These are phyloP conservation scores for Sphenopsis melanotis DNA, from an alignment of 2,797 vertebrate genomes.

Conservation along the genomic window DNA sequence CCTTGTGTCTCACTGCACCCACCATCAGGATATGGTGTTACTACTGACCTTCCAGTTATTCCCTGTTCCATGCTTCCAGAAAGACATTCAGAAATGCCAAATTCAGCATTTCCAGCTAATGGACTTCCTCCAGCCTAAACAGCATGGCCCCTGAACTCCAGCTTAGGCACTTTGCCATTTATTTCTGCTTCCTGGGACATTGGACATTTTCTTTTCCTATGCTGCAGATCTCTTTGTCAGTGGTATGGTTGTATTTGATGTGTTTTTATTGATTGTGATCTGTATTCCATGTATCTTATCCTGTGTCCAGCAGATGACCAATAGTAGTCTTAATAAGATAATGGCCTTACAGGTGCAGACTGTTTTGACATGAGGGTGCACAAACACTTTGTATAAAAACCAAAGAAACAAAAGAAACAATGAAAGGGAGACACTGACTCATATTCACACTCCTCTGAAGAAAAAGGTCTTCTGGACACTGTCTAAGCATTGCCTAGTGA, in stretches of 20 bases:
- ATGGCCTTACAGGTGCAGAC: background rate
- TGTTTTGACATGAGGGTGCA: background rate
- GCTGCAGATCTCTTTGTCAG: background rate
- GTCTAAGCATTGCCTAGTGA: background rate
- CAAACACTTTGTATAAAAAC: accelerated
- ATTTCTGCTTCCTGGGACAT: background rate
- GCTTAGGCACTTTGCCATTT: background rate
- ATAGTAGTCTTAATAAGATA: background rate
- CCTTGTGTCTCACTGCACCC: background rate
- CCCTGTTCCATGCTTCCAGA: too few relatives aligned
- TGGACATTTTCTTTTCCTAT: background rate
- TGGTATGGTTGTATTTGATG: background rate
- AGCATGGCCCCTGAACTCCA: background rate
- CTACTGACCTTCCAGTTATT: background rate
- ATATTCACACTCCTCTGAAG: background rate
- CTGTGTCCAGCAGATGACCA: background rate
- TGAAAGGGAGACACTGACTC: background rate
- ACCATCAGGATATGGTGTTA: background rate
- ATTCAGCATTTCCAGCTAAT: background rate
- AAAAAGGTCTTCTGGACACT: background rate
- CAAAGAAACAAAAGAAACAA: background rate
- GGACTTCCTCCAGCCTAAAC: background rate
- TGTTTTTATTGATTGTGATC: background rate
- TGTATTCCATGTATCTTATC: background rate
- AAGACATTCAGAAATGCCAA: background rate